phyloP scores from a whole-genome alignment of 2,797 vertebrate genomes.

The Xenops minutus region DNA sequence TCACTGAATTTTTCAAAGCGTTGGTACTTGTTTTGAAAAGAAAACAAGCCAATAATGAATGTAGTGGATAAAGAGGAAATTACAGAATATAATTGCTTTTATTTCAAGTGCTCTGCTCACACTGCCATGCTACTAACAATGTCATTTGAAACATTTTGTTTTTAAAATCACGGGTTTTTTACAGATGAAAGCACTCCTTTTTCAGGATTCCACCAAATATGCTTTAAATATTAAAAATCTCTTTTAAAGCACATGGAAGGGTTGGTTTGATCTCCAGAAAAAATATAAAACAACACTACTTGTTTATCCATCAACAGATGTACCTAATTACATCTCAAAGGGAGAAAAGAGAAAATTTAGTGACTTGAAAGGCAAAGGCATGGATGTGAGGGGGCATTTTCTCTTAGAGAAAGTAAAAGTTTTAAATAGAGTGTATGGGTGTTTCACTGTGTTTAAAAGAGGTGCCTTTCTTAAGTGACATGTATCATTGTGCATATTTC shows the following conservation, averaged over 20 bases:
- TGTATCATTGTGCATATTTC: background rate
- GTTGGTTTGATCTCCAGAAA: conserved; percentile 53
- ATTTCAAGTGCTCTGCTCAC: conserved; percentile 33
- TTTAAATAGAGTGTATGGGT: background rate
- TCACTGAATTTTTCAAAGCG: background rate
- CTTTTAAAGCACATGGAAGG: conserved; percentile 50
- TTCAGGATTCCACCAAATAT: conserved; percentile 58
- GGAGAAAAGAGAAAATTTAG: conserved; percentile 34
- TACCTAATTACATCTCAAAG: conserved; percentile 69
- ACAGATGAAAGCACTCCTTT: conserved; percentile 71
- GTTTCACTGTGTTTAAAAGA: background rate
- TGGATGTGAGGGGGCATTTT: background rate
- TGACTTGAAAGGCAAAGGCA: conserved; percentile 54
- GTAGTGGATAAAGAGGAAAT: conserved; percentile 45
- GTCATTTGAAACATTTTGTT: conserved; percentile 64
- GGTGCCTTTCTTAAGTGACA: background rate
- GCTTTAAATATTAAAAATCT: conserved; percentile 74
- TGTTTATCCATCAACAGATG: conserved; percentile 75
- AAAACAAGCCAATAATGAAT: background rate
- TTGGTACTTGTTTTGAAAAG: conserved; percentile 14
- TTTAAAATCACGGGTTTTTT: conserved; percentile 47
- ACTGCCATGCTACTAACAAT: background rate
- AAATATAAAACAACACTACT: conserved; percentile 37
- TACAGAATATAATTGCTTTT: conserved; percentile 24
- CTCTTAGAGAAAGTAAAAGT: background rate